Evolutionary conservation across 2,888 invertebrate genomes (phyloP).

Genomic region (Gonocerus acuteangulatus): DNA sequence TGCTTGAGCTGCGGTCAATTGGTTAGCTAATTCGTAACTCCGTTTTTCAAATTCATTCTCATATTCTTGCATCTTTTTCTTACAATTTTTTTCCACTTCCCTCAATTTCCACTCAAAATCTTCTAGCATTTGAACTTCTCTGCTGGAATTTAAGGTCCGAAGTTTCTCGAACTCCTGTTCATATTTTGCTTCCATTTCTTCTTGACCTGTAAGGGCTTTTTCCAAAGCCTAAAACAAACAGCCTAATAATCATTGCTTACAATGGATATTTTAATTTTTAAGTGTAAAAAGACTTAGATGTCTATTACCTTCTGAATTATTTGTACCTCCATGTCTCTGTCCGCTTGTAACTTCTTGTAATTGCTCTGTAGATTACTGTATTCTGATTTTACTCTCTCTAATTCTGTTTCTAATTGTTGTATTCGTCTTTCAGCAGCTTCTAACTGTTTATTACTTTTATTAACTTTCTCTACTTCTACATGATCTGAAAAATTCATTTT

Average conservation of each 20-base stretch:
- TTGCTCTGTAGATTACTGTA: constrained; percentile 45
- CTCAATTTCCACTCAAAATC: constrained; percentile 80
- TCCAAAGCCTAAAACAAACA: constrained; percentile 46
- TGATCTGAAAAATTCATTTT: not conserved
- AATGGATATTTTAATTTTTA: not conserved
- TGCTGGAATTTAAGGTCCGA: constrained; percentile 55
- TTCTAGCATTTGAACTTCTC: constrained; percentile 64
- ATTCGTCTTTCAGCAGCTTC: constrained; percentile 23
- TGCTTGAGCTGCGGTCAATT: constrained; percentile 43
- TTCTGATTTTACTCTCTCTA: constrained; percentile 47
- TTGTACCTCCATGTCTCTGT: constrained; percentile 47
- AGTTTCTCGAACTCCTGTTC: constrained; percentile 61
- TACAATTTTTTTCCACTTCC: constrained; percentile 63
- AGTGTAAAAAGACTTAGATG: not conserved
- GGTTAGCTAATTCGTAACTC: constrained; percentile 39
- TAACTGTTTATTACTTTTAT: constrained; percentile 1
- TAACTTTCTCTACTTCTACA: constrained; percentile 4
- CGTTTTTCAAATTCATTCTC: constrained; percentile 43
- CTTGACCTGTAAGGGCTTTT: constrained; percentile 54
- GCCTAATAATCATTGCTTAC: constrained; percentile 1
- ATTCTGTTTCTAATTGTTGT: constrained; percentile 40
- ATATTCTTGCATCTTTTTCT: constrained; percentile 53
- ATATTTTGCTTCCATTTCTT: constrained; percentile 53
- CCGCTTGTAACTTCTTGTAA: constrained; percentile 41
- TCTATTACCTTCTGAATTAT: constrained; percentile 47